Conservation (phyloP, 2,797 vertebrate species). For the Bradypodion ventrale region DNA sequence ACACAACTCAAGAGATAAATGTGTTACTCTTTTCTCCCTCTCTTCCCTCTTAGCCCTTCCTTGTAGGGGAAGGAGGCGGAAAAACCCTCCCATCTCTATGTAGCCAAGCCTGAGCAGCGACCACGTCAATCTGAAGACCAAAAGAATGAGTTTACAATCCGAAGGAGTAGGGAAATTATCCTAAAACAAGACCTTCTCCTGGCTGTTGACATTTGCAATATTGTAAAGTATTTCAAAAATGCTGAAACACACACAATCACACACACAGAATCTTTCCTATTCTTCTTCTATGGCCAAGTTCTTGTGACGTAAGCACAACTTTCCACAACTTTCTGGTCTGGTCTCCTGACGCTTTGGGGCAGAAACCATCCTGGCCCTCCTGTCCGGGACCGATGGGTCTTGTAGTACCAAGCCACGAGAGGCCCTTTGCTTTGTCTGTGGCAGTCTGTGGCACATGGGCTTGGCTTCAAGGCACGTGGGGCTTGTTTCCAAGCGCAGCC, state of each 20-base stretch:
- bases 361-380: no score
- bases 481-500: no score
- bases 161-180: conserved; percentile 45
- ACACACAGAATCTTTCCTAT: background rate
- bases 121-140: conserved; percentile 55
- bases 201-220: conserved; percentile 59
- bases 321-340: no score
- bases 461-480: no score
- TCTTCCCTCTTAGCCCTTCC: background rate
- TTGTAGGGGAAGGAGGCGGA: conserved; percentile 14
- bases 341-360: no score
- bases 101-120: conserved; percentile 55
- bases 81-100: background rate
- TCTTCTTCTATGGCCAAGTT: no score
- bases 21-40: background rate
- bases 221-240: conserved; percentile 21
- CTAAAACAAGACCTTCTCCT: conserved; percentile 52
- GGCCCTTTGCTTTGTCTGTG: background rate
- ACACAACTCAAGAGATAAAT: background rate
- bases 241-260: background rate
- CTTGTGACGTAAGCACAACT: no score
- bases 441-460: no score
- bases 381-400: background rate
- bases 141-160: no score
- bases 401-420: background rate